Evolutionary conservation across 1,140 invertebrate genomes (phyloP).

Genomic region (Euwallacea fornicatus): DNA sequence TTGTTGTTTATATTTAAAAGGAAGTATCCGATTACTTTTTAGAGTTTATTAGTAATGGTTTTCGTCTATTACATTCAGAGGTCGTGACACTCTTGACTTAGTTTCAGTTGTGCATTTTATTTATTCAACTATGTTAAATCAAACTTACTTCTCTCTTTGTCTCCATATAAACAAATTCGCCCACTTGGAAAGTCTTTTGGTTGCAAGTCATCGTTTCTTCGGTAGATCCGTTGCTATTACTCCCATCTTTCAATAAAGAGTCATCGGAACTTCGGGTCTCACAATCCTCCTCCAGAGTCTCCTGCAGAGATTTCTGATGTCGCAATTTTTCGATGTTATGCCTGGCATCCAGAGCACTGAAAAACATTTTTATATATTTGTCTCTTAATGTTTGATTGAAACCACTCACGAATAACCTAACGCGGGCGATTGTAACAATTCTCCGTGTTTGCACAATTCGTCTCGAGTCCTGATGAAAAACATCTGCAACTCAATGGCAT

Average conservation of each 20-base stretch:
- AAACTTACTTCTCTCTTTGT: conserved; percentile 63
- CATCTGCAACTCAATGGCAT: conserved; percentile 90
- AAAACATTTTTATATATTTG: conserved; percentile 53
- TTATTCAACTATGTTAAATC: background rate
- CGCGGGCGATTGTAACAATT: conserved; percentile 84
- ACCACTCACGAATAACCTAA: conserved; percentile 62
- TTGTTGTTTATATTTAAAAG: background rate
- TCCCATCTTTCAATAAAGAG: conserved; percentile 47
- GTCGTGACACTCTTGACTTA: background rate
- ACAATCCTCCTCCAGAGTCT: conserved; percentile 75
- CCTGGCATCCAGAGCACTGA: conserved; percentile 60
- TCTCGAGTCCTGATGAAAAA: conserved; percentile 85
- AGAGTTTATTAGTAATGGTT: too few species aligned
- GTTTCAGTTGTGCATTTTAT: too few species aligned
- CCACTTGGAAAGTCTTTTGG: conserved; percentile 74
- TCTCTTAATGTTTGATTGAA: background rate
- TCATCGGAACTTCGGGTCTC: conserved; percentile 57
- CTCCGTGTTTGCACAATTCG: conserved; percentile 74
- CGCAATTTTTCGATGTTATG: conserved; percentile 74
- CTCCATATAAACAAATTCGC: conserved; percentile 90
- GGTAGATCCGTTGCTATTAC: conserved; percentile 42
- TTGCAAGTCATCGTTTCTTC: conserved; percentile 66
- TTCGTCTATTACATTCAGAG: background rate
- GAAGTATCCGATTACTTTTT: background rate
- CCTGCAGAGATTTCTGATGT: conserved; percentile 74